Evolutionary conservation across 2,113 vertebrate genomes (phyloP).

Genomic region (Thomomys bottae): DNA sequence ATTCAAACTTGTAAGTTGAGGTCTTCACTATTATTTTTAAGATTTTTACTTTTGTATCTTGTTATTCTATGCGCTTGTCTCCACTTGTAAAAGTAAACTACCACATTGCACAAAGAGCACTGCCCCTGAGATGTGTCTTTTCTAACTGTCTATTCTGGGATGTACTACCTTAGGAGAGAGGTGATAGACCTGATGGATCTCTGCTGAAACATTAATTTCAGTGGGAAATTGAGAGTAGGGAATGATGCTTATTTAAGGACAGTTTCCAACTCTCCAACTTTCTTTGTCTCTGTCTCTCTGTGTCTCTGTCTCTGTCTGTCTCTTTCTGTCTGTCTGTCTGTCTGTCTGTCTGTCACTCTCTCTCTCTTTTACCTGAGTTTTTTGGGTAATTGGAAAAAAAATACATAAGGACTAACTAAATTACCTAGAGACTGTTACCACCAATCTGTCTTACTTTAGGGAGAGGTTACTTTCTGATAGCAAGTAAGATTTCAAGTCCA

Average conservation of each 20-base stretch:
- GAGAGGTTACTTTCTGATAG: neutral
- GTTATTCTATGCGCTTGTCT: slow-evolving; percentile 54
- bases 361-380: neutral
- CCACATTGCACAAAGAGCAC: neutral
- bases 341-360: no score
- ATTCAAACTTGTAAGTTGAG: slow-evolving; percentile 8
- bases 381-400: neutral
- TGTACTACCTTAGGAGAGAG: neutral
- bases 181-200: neutral
- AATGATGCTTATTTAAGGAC: neutral
- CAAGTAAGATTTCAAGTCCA: neutral
- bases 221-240: neutral
- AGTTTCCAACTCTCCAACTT: neutral
- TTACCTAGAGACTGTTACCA: neutral
- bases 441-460: fast-evolving
- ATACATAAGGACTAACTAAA: neutral
- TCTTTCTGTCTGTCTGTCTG: no score
- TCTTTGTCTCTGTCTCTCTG: no score
- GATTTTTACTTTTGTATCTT: neutral
- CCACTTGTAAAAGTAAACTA: slow-evolving; percentile 17
- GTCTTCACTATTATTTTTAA: neutral
- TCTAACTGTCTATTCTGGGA: fast-evolving
- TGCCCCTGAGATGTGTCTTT: neutral
- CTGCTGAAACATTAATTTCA: neutral
- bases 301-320: no score